These are phyloP conservation scores for Oithona nana DNA, from an alignment of 2,888 invertebrate genomes.

Conservation along the genomic window DNA sequence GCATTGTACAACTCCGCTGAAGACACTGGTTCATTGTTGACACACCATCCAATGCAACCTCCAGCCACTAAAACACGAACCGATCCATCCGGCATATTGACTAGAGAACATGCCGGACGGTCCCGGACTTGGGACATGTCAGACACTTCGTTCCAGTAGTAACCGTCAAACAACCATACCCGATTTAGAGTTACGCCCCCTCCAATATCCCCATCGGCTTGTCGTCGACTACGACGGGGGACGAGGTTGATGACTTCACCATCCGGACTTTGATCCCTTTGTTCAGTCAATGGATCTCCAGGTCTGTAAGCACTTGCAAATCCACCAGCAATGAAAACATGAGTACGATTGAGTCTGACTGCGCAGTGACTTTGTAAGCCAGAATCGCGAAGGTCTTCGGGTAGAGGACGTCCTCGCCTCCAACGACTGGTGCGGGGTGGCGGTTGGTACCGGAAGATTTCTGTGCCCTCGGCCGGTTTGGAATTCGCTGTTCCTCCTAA, in stretches of 20 bases:
- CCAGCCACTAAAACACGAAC: conserved; percentile 1
- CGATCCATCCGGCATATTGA: not conserved
- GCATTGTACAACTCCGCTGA: conserved; percentile 5
- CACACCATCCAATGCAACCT: conserved; percentile 11
- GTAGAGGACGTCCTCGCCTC: not conserved
- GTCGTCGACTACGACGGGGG: too few species aligned
- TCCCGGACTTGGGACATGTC: not conserved
- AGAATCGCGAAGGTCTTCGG: conserved; percentile 2
- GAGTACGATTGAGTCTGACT: conserved; percentile 9
- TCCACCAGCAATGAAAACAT: conserved; percentile 11
- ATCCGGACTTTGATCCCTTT: too few species aligned
- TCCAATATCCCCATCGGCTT: not conserved
- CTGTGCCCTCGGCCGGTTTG: conserved; percentile 1
- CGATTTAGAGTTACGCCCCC: not conserved
- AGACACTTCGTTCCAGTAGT: not conserved
- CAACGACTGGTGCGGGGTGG: not conserved
- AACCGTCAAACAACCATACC: conserved; percentile 11
- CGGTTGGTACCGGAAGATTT: not conserved
- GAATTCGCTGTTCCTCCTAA: not conserved
- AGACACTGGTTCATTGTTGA: not conserved
- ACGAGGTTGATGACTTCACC: too few species aligned
- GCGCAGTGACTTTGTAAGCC: conserved; percentile 1
- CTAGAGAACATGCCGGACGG: conserved; percentile 2
- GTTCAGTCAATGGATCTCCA: not conserved
- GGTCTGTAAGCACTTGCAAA: not conserved